Percentiles rank a stretch among this genome's conserved stretches.
These are phyloP conservation scores for Platycnemis pennipes DNA, from an alignment of 2,888 invertebrate genomes.

Conservation along the genomic window DNA sequence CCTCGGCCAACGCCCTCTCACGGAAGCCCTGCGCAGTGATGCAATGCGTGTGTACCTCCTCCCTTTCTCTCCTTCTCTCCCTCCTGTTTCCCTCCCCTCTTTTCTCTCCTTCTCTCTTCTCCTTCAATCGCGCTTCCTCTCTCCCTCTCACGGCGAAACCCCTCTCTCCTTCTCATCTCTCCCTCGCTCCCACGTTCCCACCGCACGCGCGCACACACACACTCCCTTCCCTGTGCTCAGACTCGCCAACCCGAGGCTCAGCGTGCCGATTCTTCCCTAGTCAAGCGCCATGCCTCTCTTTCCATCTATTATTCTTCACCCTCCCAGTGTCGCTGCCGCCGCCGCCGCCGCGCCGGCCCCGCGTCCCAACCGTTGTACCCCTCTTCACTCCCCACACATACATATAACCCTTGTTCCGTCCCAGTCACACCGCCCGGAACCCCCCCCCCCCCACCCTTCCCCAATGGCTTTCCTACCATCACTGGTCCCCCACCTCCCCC, in stretches of 20 bases:
- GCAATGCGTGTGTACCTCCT: conserved; percentile 66
- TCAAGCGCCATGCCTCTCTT: background rate
- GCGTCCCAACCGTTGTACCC: background rate
- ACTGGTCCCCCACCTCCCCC: conserved; percentile 73
- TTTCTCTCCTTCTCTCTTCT: background rate
- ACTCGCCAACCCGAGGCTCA: conserved; percentile 69
- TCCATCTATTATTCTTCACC: conserved; percentile 28
- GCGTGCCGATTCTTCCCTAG: background rate
- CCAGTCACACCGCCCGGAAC: background rate
- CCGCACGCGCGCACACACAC: conserved; percentile 72
- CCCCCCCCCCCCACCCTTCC: background rate
- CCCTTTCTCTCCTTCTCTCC: background rate
- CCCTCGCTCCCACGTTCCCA: conserved; percentile 60
- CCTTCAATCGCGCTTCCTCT: background rate
- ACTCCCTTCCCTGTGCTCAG: conserved; percentile 75
- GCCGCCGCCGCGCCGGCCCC: background rate
- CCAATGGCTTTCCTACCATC: background rate
- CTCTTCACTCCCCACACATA: conserved; percentile 42
- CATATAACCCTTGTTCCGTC: too few relatives aligned
- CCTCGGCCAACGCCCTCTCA: conserved; percentile 66
- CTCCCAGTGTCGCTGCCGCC: background rate
- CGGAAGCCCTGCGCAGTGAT: conserved; percentile 68
- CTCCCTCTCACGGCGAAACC: background rate
- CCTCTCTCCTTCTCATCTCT: background rate
- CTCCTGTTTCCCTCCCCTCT: background rate